A percentile compares a stretch with the other conserved stretches of the same genome.
These are phyloP conservation scores for Tachina fera DNA, from an alignment of 2,888 invertebrate genomes.

Conservation along the genomic window DNA sequence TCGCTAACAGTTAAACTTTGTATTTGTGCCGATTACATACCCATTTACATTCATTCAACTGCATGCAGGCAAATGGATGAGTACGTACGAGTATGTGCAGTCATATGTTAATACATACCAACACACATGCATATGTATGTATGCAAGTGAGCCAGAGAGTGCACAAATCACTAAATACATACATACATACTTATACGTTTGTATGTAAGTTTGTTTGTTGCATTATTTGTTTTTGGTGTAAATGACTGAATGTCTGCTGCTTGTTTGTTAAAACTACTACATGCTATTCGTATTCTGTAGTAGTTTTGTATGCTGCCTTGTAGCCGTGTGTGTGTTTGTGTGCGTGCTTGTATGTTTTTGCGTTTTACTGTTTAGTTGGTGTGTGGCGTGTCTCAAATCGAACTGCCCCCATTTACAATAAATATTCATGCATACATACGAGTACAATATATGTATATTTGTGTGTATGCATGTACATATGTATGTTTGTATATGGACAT, in stretches of 20 bases:
- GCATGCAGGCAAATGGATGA: not conserved
- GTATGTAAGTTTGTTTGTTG: not conserved
- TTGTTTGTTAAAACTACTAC: conserved; percentile 50
- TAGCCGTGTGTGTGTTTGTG: not conserved
- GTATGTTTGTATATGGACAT: not conserved
- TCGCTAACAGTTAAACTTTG: not conserved
- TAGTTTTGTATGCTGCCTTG: not conserved
- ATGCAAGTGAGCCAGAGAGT: not conserved
- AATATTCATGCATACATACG: conserved; percentile 18
- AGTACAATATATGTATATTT: not conserved
- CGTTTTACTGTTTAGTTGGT: conserved; percentile 6
- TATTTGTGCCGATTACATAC: conserved; percentile 16
- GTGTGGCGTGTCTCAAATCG: not conserved
- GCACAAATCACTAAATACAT: not conserved
- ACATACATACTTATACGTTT: not conserved
- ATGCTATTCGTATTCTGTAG: conserved; percentile 29
- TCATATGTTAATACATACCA: too few species aligned
- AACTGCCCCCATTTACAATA: conserved; percentile 60
- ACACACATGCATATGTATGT: too few species aligned
- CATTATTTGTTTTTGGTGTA: conserved; percentile 14
- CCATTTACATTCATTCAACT: not conserved
- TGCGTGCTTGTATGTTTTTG: not conserved
- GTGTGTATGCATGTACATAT: not conserved
- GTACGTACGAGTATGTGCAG: not conserved
- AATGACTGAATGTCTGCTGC: conserved; percentile 69